phyloP scores from a whole-genome alignment of 1,140 invertebrate genomes.

The Octopus bimaculoides region DNA sequence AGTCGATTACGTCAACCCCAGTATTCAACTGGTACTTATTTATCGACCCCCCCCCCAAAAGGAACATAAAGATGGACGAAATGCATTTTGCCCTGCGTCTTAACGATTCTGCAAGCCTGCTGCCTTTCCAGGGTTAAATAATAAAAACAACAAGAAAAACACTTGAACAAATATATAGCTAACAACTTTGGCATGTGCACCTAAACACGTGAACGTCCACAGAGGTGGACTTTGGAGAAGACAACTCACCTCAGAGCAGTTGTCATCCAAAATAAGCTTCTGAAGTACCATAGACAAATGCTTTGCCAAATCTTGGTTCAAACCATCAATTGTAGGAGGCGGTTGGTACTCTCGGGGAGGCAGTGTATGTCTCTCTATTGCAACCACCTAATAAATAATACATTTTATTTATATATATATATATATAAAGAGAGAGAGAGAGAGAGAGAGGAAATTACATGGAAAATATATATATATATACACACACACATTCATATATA shows the following conservation, averaged over 20 bases:
- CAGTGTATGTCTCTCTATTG: conserved; percentile 44
- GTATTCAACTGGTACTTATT: too few relatives aligned
- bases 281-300: conserved; percentile 49
- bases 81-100: too few relatives aligned
- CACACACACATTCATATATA: neutral
- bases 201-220: too few relatives aligned
- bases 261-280: conserved; percentile 49
- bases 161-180: too few relatives aligned
- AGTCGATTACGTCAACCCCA: too few relatives aligned
- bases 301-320: conserved; percentile 41
- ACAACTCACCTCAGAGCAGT: conserved; percentile 47
- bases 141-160: too few relatives aligned
- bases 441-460: neutral
- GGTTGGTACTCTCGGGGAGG: conserved; percentile 46
- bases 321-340: conserved; percentile 37
- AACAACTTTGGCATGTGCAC: too few relatives aligned
- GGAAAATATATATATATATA: neutral
- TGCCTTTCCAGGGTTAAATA: too few relatives aligned
- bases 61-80: too few relatives aligned
- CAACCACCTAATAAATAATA: conserved; percentile 39
- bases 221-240: too few relatives aligned
- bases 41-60: too few relatives aligned
- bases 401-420: neutral
- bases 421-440: neutral
- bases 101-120: too few relatives aligned